phyloP scores from a whole-genome alignment of 1,140 invertebrate genomes.

The Pogonomyrmex californicus region DNA sequence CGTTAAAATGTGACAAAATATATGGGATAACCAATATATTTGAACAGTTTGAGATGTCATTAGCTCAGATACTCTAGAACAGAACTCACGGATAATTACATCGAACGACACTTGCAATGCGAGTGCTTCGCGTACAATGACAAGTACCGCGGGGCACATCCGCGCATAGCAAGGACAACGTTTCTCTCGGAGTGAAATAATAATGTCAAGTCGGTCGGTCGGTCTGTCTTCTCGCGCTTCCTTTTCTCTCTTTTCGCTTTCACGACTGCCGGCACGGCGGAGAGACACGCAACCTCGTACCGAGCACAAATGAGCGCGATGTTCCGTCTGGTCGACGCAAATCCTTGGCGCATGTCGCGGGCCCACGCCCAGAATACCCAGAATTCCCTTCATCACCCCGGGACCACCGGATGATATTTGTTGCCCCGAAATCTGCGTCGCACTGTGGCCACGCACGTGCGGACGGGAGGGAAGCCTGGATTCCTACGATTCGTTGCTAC shows the following conservation, averaged over 20 bases:
- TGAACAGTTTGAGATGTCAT: neutral
- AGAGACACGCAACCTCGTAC: conserved; percentile 69
- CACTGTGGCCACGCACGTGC: conserved; percentile 49
- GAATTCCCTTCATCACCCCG: conserved; percentile 80
- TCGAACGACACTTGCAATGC: neutral
- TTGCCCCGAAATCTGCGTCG: conserved; percentile 78
- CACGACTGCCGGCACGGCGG: conserved; percentile 57
- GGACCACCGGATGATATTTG: conserved; percentile 80
- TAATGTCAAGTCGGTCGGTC: conserved; percentile 68
- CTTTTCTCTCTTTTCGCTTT: conserved; percentile 58
- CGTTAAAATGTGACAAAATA: neutral
- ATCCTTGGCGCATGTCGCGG: conserved; percentile 79
- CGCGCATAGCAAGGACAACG: conserved; percentile 19
- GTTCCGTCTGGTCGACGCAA: conserved; percentile 75
- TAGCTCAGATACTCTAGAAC: neutral
- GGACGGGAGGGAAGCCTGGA: conserved; percentile 41
- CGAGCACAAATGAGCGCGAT: conserved; percentile 79
- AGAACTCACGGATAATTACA: neutral
- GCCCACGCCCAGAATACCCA: conserved; percentile 82
- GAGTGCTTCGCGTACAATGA: too few relatives aligned
- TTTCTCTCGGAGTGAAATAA: conserved; percentile 65
- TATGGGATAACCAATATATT: conserved; percentile 2
- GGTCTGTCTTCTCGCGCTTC: conserved; percentile 46
- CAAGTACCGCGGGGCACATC: neutral
- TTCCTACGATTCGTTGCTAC: conserved; percentile 47